Evolutionary conservation across 1,140 invertebrate genomes (phyloP).

Genomic region (Ctenoplectra terminalis): DNA sequence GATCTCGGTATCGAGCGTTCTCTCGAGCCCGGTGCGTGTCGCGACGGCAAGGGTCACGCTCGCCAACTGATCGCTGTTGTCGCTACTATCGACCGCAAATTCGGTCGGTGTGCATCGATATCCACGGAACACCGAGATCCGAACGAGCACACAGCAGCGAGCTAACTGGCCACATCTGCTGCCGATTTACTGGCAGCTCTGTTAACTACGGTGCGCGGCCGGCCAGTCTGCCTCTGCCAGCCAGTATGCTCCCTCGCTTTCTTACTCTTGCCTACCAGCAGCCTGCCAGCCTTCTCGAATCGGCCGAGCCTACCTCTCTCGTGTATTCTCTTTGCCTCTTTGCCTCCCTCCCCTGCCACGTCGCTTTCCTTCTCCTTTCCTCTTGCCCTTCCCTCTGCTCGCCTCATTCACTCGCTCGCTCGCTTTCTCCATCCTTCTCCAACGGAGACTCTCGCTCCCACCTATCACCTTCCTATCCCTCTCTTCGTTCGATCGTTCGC

Average conservation of each 20-base stretch:
- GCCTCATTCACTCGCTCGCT: constrained; percentile 35
- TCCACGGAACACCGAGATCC: constrained; percentile 41
- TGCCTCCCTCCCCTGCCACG: not conserved
- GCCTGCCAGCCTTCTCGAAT: constrained; percentile 52
- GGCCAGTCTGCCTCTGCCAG: no score
- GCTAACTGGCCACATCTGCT: constrained; percentile 72
- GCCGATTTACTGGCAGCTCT: constrained; percentile 58
- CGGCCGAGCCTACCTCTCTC: constrained; percentile 50
- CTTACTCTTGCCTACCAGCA: constrained; percentile 49
- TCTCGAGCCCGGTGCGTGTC: not conserved
- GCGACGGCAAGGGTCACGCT: constrained; percentile 23
- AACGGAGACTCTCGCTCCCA: constrained; percentile 9
- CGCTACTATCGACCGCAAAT: constrained; percentile 23
- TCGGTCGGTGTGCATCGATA: constrained; percentile 38
- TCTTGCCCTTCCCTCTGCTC: not conserved
- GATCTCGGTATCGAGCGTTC: no score
- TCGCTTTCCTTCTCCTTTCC: constrained; percentile 35
- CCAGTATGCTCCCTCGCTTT: constrained; percentile 44
- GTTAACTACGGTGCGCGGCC: constrained; percentile 45
- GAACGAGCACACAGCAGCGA: constrained; percentile 63
- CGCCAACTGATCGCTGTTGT: not conserved
- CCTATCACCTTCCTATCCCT: constrained; percentile 43
- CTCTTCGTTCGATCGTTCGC: not conserved
- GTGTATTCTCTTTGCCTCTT: constrained; percentile 26
- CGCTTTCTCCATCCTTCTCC: constrained; percentile 15